Conservation (phyloP, 2,888 invertebrate genomes). For the Prostheceraeus crozeri region DNA sequence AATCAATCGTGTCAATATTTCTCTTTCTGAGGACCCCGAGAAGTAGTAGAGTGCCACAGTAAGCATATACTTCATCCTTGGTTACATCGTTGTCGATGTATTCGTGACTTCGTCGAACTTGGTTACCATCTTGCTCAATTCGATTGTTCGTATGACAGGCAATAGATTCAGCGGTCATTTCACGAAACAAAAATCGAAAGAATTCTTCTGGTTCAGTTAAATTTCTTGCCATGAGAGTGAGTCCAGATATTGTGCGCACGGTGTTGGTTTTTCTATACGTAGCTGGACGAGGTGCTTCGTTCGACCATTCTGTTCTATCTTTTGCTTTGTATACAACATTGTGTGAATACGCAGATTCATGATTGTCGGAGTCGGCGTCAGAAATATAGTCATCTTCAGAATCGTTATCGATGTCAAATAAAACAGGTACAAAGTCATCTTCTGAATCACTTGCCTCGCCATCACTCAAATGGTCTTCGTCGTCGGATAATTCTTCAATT, state of each 20-base stretch:
- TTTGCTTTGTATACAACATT: too few species aligned
- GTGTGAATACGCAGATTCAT: too few species aligned
- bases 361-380: too few species aligned
- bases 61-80: slow-evolving; percentile 14
- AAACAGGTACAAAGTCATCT: too few species aligned
- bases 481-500: too few species aligned
- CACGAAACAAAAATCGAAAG: slow-evolving; percentile 23
- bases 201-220: slow-evolving; percentile 26
- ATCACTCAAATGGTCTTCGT: too few species aligned
- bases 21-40: slow-evolving; percentile 2
- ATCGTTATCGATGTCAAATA: too few species aligned
- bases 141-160: slow-evolving; percentile 12
- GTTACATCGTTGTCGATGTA: slow-evolving; percentile 21
- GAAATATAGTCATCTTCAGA: too few species aligned
- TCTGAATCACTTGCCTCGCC: too few species aligned
- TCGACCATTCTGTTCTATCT: slow-evolving; percentile 12
- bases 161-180: slow-evolving; percentile 3
- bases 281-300: slow-evolving; percentile 23
- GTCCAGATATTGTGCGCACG: slow-evolving; percentile 1
- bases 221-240: neutral
- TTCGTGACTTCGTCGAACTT: too few species aligned
- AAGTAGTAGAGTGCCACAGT: slow-evolving; percentile 22
- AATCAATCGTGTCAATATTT: slow-evolving; percentile 21
- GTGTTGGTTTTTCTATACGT: slow-evolving; percentile 19
- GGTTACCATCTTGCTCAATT: slow-evolving; percentile 3